phyloP scores from a whole-genome alignment of 2,888 invertebrate genomes.

The Ennomos fuscantarius region DNA sequence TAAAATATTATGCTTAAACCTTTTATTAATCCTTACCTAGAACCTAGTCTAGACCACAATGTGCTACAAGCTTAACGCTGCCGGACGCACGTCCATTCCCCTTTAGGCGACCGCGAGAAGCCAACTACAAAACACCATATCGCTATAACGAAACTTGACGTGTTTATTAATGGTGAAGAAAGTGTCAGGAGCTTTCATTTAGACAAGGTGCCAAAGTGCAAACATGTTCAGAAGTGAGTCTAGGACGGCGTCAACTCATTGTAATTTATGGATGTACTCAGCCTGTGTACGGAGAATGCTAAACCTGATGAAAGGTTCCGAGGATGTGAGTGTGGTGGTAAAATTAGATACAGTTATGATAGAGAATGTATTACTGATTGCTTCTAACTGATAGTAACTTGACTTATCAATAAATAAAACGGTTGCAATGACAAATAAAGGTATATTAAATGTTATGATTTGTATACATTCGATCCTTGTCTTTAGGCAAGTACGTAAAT shows the following conservation, averaged over 20 bases:
- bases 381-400: background rate
- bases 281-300: conserved; percentile 62
- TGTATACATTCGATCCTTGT: no score
- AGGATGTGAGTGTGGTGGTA: conserved; percentile 8
- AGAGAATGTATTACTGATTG: conserved; percentile 1
- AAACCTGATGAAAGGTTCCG: conserved; percentile 70
- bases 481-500: no score
- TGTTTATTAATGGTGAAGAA: conserved; percentile 4
- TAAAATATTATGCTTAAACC: no score
- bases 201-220: conserved; percentile 12
- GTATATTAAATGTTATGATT: no score
- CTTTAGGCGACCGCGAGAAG: conserved; percentile 34
- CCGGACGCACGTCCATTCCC: conserved; percentile 49
- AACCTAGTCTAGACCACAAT: conserved; percentile 22
- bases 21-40: background rate
- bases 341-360: conserved; percentile 14
- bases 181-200: background rate
- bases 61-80: conserved; percentile 27
- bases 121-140: conserved; percentile 7
- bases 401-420: background rate
- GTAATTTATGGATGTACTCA: conserved; percentile 77
- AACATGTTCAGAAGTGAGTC: conserved; percentile 10
- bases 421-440: no score
- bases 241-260: conserved; percentile 58
- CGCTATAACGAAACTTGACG: conserved; percentile 4